Evolutionary conservation across 2,797 vertebrate species (phyloP).

Genomic region (Ibycter americanus): DNA sequence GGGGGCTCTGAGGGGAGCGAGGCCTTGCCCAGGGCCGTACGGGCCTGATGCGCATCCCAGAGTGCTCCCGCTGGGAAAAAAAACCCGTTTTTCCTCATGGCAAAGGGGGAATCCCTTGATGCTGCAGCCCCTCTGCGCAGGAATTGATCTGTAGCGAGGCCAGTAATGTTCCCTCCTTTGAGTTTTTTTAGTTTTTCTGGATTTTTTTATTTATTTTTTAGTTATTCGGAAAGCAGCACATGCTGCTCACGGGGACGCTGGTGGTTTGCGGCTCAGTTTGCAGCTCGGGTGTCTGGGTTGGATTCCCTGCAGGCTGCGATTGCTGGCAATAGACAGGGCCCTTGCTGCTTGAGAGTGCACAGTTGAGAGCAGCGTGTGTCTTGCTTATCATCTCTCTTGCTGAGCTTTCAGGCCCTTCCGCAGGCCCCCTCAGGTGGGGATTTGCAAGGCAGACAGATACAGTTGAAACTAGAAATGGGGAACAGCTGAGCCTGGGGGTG

Average conservation of each 20-base stretch:
- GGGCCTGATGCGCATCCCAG: too few species aligned
- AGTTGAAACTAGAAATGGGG: neutral
- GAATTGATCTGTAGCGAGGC: neutral
- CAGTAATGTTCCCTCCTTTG: neutral
- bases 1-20: too few species aligned
- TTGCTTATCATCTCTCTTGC: neutral
- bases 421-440: neutral
- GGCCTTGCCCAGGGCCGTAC: too few species aligned
- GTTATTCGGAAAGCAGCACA: neutral
- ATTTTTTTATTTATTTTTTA: too few species aligned
- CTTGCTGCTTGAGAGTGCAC: neutral
- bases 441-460: neutral
- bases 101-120: neutral
- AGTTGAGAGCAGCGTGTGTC: neutral
- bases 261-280: neutral
- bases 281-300: neutral
- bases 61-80: too few species aligned
- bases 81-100: too few species aligned
- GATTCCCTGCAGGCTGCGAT: neutral
- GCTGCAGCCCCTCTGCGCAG: neutral
- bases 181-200: too few species aligned
- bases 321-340: neutral
- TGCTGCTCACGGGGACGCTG: neutral
- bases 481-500: neutral
- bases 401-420: neutral